Evolutionary conservation across 1,140 invertebrate genomes (phyloP), one percentile per base, ranked within the genome.

Genomic region (Nomia melanderi): DNA sequence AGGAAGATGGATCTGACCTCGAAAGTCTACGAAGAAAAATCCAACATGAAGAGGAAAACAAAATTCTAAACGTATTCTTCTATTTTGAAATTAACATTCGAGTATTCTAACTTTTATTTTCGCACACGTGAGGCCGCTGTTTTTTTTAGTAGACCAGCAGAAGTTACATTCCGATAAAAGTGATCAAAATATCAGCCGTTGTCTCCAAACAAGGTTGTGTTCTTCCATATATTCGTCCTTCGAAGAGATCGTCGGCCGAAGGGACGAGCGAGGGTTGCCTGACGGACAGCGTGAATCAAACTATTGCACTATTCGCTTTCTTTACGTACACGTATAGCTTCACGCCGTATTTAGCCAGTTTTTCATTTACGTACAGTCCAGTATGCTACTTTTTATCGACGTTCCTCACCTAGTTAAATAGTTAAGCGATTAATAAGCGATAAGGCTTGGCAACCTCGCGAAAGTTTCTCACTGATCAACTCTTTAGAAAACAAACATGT

Each of bases 311-410:
- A 17, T 54, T 60, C 14, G 20, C 31, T 31, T 39, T 31, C 39
- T 74, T 62, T 1, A 20, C 17, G 23, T 62, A 62, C 31, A 57
- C 11, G 14, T 27, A 23, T 63, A 75, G 12, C 53, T 73, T 47
- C 54, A 31, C n/a, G 12, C 17, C 62, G 14, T n/a, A 60, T 66
- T 79, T 74, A 59, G 54, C 11, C n/a, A 50, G 6, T 60, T 56
- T 23, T 17, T 56, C 31, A 44, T 41, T 25, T 74, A 17, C 14
- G 23, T 12, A 33, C 20, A 50, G 27, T 12, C 39, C 25, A 41
- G 20, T 47, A 41, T 20, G 39, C 56, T 71, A 71, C 12, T 25
- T 71, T 56, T 36, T 12, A 72, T 29, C 47, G n/a, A 33, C 7
- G 25, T 25, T 33, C 14, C 8, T 31, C n/a, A n/a, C n/a, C 59